phyloP scores from a whole-genome alignment of 2,888 invertebrate species.

The Galerucella nymphaeae region DNA sequence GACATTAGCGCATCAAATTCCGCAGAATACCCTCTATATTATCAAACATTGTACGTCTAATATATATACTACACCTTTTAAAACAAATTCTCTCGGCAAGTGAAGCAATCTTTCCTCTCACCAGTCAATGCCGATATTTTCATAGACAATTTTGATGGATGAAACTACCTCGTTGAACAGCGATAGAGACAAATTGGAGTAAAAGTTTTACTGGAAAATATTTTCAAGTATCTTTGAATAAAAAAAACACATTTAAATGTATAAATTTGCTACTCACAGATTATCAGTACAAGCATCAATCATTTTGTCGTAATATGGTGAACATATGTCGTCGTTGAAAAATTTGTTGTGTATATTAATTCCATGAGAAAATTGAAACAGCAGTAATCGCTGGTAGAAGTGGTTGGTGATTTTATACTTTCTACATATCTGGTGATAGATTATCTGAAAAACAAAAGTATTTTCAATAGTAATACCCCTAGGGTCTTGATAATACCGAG shows the following conservation, averaged over 20 bases:
- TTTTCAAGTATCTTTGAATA: neutral
- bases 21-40: too few relatives aligned
- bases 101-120: too few relatives aligned
- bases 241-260: neutral
- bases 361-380: slow-evolving; percentile 69
- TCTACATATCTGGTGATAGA: slow-evolving; percentile 43
- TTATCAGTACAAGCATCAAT: slow-evolving; percentile 67
- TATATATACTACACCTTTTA: too few relatives aligned
- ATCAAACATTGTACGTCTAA: too few relatives aligned
- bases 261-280: slow-evolving; percentile 63
- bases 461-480: too few relatives aligned
- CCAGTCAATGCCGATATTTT: too few relatives aligned
- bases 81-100: too few relatives aligned
- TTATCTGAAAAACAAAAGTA: slow-evolving; percentile 38
- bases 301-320: slow-evolving; percentile 68
- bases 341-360: slow-evolving; percentile 69
- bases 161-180: too few relatives aligned
- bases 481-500: too few relatives aligned
- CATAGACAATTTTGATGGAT: too few relatives aligned
- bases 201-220: neutral
- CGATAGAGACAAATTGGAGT: too few relatives aligned
- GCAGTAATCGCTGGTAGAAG: slow-evolving; percentile 64
- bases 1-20: too few relatives aligned
- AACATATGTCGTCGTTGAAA: slow-evolving; percentile 68
- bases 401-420: slow-evolving; percentile 46